Base-by-base conservation (phyloP, 23 tunicate genomes). In the Aplidium turbinatum region DNA sequence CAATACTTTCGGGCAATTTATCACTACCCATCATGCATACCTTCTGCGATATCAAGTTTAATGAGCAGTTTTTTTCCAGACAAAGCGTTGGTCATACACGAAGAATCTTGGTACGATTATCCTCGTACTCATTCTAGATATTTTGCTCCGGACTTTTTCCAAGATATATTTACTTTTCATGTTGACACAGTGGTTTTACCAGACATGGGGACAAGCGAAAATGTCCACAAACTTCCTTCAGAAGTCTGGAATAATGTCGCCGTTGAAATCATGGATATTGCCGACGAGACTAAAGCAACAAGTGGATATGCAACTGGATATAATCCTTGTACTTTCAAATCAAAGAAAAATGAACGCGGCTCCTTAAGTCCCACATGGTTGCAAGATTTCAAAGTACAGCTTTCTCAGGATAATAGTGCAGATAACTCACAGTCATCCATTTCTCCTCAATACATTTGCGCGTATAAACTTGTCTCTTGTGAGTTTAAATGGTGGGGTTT, bases 391-490 rank as follows among this genome's bases (percentile, higher is more conserved):
- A 51, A 55, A 25, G 25, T 33, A 53, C 3, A 36, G 6, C 18
- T 22, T 27, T 28, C 35, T 3, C 4, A 27, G 18, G 25, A 2
- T 18, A 60, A 60, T 20, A 60, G 13, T 26, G 7, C 19, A 4
- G 7, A 20, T 56, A 21, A 20, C 9, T n/a, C n/a, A n/a, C n/a
- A n/a, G n/a, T 7, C 7, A 11, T 33, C 45, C 39, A 66, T 67
- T 0, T 38, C 33, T 9, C 72, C 72, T 18, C 6, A 11, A 6
- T 31, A 25, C 31, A 78, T 76, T 58, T 83, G 89, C 34, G 72
- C 73, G 22, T 85, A 85, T 62, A 85, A 85, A 45, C 75, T 85
- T 16, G 75, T 85, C 3, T 27, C 61, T 46, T 86, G 93, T 54
- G 47, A 79, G 38, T 79, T 72, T 39, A 72, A 86, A 31, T 57